Percentiles rank a stretch among this genome's conserved stretches.
These are phyloP conservation scores for Mythimna lalbum DNA, from an alignment of 2,888 invertebrate genomes.

Conservation along the genomic window DNA sequence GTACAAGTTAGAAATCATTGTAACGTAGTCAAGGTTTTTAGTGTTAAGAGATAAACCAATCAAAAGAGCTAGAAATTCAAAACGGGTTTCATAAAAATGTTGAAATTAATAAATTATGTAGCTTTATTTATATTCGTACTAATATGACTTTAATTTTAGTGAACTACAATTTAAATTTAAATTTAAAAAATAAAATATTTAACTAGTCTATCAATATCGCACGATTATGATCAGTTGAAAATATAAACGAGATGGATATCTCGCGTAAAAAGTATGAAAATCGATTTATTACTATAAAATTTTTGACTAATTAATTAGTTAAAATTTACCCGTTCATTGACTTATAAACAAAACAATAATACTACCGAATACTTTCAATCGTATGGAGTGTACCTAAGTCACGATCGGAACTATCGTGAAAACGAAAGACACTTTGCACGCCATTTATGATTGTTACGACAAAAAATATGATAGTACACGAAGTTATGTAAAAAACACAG, in stretches of 20 bases:
- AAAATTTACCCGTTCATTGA: neutral
- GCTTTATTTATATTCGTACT: neutral
- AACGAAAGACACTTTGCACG: slow-evolving; percentile 40
- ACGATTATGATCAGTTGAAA: neutral
- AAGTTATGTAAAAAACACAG: slow-evolving; percentile 19
- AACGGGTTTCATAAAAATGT: too few species aligned
- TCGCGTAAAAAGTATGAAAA: neutral
- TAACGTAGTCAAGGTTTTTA: too few species aligned
- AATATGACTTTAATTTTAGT: neutral
- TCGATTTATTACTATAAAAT: neutral
- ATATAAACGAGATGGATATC: neutral
- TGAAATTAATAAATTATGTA: neutral
- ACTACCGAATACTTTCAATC: slow-evolving; percentile 18
- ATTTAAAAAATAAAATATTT: too few species aligned
- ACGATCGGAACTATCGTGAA: slow-evolving; percentile 19
- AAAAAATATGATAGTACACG: slow-evolving; percentile 34
- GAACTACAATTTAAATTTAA: neutral
- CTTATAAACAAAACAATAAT: neutral
- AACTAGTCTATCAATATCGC: too few species aligned
- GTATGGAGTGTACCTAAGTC: neutral
- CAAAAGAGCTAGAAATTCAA: too few species aligned
- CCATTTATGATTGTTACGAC: slow-evolving; percentile 44
- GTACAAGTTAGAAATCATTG: too few species aligned
- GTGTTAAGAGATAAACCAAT: too few species aligned
- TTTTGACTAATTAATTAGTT: neutral